phyloP scores from a whole-genome alignment of 2,797 vertebrate genomes.

The Morelia viridis region DNA sequence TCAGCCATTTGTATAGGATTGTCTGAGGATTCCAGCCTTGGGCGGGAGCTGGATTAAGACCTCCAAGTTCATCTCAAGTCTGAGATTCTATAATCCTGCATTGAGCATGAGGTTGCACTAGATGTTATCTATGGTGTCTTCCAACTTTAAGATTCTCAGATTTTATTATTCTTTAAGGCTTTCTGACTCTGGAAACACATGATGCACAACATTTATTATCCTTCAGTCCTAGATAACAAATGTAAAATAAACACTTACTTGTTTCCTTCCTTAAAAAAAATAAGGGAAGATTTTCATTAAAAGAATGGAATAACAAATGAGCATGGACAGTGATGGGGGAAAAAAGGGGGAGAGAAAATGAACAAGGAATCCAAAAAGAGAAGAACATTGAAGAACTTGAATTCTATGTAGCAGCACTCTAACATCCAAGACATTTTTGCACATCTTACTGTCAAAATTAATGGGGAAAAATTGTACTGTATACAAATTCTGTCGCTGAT shows the following conservation, averaged over 20 bases:
- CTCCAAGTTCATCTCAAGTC: too few species aligned
- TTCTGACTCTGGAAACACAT: too few species aligned
- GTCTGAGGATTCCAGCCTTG: too few species aligned
- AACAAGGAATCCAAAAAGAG: not conserved
- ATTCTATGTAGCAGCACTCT: not conserved
- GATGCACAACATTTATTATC: not conserved
- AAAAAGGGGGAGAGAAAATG: not conserved
- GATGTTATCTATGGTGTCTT: too few species aligned
- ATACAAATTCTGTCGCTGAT: not conserved
- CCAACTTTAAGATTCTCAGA: too few species aligned
- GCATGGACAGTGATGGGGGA: not conserved
- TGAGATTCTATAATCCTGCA: too few species aligned
- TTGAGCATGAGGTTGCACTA: too few species aligned
- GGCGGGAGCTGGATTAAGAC: too few species aligned
- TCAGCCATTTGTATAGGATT: too few species aligned
- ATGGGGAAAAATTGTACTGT: not conserved
- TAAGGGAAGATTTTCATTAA: not conserved
- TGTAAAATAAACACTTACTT: conserved; percentile 2
- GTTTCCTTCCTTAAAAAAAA: not conserved
- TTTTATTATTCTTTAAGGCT: too few species aligned
- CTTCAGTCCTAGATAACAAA: conserved; percentile 34
- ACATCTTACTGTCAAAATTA: not conserved
- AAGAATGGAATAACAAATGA: not conserved
- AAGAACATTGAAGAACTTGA: not conserved
- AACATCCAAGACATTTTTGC: not conserved